These are phyloP conservation scores for Hafferia zeledoni DNA, from an alignment of 2,797 vertebrate genomes.

Conservation along the genomic window DNA sequence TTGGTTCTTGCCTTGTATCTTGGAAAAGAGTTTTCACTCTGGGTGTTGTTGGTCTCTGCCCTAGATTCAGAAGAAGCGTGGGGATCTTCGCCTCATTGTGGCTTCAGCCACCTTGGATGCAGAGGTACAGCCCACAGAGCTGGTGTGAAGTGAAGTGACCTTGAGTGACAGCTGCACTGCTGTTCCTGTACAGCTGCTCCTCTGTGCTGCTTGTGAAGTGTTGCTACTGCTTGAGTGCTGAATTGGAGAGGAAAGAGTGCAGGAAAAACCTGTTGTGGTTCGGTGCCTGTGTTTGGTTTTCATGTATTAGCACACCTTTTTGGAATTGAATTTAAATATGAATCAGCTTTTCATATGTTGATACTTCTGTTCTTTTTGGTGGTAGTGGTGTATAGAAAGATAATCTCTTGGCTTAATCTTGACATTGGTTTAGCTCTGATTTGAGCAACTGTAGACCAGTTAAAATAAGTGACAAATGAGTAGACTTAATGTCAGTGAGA, in stretches of 20 bases:
- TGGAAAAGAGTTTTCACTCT: not conserved
- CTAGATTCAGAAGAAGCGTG: constrained; percentile 95
- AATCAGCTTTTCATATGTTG: not conserved
- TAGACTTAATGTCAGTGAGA: not conserved
- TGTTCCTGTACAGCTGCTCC: not conserved
- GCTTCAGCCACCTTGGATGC: constrained; percentile 97
- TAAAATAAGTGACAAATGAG: not conserved
- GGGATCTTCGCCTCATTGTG: constrained; percentile 92
- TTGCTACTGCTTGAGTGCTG: not conserved
- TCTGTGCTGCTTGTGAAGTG: not conserved
- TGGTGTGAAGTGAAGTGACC: not conserved
- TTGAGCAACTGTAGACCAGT: not conserved
- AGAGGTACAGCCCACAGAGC: constrained; percentile 81
- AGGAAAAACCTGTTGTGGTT: not conserved
- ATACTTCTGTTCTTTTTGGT: not conserved
- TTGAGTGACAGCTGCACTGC: not conserved
- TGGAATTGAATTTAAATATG: not conserved
- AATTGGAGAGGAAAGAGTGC: not conserved
- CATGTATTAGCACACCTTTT: not conserved
- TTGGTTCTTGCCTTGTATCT: not conserved
- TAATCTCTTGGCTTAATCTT: not conserved
- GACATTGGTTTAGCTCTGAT: not conserved
- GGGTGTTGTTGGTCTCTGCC: not conserved
- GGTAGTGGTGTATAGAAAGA: not conserved
- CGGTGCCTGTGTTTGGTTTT: not conserved